These are phyloP conservation scores for Muricea muricata DNA, from an alignment of 92 coral and sea anemone species.

Conservation along the genomic window DNA sequence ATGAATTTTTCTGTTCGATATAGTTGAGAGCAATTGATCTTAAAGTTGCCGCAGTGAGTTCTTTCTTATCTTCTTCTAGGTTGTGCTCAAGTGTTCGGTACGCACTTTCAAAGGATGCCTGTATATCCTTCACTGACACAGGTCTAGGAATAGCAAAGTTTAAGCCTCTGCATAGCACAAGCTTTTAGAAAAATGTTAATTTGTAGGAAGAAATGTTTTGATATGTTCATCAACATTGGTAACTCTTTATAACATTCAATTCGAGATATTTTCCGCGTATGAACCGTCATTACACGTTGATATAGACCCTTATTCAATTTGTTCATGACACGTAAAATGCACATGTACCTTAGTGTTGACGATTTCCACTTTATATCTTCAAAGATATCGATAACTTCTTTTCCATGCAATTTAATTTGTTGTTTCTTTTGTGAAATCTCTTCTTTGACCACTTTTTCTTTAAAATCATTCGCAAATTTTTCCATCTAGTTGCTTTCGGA, in stretches of 20 bases:
- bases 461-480: slow-evolving; percentile 37
- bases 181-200: slow-evolving; percentile 52
- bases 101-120: slow-evolving; percentile 55
- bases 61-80: slow-evolving; percentile 20
- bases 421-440: slow-evolving; percentile 20
- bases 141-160: slow-evolving; percentile 51
- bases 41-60: slow-evolving; percentile 39
- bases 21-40: slow-evolving; percentile 64
- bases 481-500: slow-evolving; percentile 38
- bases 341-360: slow-evolving; percentile 36
- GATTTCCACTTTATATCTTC: slow-evolving; percentile 38
- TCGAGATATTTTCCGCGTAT: slow-evolving; percentile 40
- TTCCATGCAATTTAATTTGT: background rate
- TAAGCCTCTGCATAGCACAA: slow-evolving; percentile 50
- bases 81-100: slow-evolving; percentile 38
- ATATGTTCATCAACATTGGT: slow-evolving; percentile 56
- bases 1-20: slow-evolving; percentile 44
- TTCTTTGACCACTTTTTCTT: slow-evolving; percentile 21
- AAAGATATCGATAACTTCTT: slow-evolving; percentile 38
- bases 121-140: slow-evolving; percentile 32
- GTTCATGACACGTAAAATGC: slow-evolving; percentile 23
- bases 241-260: slow-evolving; percentile 26
- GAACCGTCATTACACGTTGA: slow-evolving; percentile 28
- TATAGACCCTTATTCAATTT: slow-evolving; percentile 7
- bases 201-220: slow-evolving; percentile 44